Conservation (phyloP, 2,797 vertebrate species). For the Podarcis lilfordi region DNA sequence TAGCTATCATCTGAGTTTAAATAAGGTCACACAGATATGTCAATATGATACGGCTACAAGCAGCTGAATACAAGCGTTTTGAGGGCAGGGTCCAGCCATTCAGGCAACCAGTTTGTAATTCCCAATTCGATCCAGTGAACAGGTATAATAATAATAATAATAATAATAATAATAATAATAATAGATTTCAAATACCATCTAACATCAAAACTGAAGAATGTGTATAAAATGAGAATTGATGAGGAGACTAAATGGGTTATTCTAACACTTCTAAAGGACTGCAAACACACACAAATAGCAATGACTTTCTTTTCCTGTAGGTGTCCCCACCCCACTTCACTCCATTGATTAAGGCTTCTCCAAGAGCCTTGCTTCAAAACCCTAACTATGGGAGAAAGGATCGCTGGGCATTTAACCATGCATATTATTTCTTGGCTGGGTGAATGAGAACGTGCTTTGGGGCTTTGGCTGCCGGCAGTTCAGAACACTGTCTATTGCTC, state of each 20-base stretch:
- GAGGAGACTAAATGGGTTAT: background rate
- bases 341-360: background rate
- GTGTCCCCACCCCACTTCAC: background rate
- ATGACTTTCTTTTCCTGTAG: too few relatives aligned
- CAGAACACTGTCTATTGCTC: background rate
- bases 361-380: background rate
- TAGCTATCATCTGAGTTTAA: background rate
- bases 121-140: background rate
- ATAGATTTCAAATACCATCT: background rate
- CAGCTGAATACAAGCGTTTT: background rate
- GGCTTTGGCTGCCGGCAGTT: background rate
- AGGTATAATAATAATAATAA: background rate
- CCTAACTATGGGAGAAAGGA: background rate
- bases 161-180: too few relatives aligned
- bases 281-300: background rate
- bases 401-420: too few relatives aligned
- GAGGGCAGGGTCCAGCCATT: background rate
- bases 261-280: background rate
- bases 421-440: background rate
- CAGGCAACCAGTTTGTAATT: background rate
- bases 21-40: background rate
- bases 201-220: background rate
- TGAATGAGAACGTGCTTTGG: background rate
- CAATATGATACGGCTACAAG: background rate
- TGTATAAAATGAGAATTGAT: rapidly evolving